phyloP scores from a whole-genome alignment of 2,797 vertebrate genomes.

The Orientallactaga sibirica region DNA sequence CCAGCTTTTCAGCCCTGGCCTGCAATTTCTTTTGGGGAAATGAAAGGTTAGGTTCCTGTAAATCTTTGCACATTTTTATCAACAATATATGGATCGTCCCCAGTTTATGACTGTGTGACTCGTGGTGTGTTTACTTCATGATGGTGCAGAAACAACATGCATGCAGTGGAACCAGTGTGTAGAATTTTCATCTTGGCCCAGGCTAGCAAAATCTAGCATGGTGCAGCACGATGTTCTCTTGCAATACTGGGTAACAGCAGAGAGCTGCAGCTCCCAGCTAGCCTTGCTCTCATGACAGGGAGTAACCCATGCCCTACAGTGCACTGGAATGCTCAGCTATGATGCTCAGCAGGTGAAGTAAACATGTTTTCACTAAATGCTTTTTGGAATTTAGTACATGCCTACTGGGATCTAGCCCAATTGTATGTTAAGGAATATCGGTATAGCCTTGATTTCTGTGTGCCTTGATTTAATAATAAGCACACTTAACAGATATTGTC shows the following conservation, averaged over 20 bases:
- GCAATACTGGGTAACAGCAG: neutral
- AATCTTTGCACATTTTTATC: neutral
- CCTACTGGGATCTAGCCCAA: neutral
- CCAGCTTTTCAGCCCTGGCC: neutral
- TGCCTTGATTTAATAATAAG: constrained; percentile 14
- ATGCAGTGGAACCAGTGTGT: neutral
- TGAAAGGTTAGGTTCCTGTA: neutral
- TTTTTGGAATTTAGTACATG: neutral
- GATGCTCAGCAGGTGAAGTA: neutral
- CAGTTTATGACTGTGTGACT: neutral
- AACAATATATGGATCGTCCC: neutral
- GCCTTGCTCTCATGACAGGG: neutral
- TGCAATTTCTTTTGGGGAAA: neutral
- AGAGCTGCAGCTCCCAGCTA: neutral
- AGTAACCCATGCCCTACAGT: neutral
- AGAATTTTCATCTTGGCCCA: neutral
- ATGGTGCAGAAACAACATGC: neutral
- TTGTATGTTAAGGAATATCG: neutral
- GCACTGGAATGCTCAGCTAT: neutral
- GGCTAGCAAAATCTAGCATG: too few species aligned
- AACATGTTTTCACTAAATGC: neutral
- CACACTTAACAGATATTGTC: neutral
- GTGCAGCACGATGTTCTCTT: neutral
- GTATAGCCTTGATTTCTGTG: neutral
- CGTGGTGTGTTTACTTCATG: neutral